These are phyloP conservation scores for Caenorhabditis uteleia DNA, from an alignment of 2,888 invertebrate genomes.

Conservation along the genomic window DNA sequence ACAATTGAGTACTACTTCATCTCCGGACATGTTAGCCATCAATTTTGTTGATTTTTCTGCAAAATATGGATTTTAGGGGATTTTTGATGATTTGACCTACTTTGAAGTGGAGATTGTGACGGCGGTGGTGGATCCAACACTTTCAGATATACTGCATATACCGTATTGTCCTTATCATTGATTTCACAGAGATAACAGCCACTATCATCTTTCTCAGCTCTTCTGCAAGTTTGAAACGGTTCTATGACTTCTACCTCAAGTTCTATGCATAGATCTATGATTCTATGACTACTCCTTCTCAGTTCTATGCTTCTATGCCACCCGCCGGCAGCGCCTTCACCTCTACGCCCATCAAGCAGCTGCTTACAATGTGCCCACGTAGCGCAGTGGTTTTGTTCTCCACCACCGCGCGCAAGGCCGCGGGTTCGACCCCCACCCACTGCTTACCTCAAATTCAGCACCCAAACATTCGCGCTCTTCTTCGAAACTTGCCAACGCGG, in stretches of 20 bases:
- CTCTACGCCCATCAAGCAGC: too few relatives aligned
- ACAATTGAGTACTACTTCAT: conserved; percentile 63
- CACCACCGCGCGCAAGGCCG: too few relatives aligned
- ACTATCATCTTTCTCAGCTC: conserved; percentile 53
- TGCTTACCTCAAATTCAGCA: conserved; percentile 59
- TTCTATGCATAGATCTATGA: too few relatives aligned
- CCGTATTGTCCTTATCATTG: conserved; percentile 62
- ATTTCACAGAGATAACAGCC: conserved; percentile 68
- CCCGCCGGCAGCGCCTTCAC: too few relatives aligned
- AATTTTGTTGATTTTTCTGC: conserved; percentile 58
- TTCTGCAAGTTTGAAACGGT: conserved; percentile 40
- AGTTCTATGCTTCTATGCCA: too few relatives aligned
- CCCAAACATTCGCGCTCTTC: conserved; percentile 58
- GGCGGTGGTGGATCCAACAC: conserved; percentile 42
- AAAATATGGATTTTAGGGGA: conserved; percentile 12
- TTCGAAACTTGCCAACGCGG: conserved; percentile 63
- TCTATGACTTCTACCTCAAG: conserved; percentile 1
- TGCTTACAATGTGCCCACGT: too few relatives aligned
- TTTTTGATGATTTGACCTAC: conserved; percentile 4
- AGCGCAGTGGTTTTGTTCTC: too few relatives aligned
- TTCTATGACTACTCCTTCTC: too few relatives aligned
- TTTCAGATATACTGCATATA: conserved; percentile 64
- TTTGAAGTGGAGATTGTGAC: conserved; percentile 19
- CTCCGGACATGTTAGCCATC: conserved; percentile 59
- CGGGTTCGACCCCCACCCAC: background rate